A percentile compares a stretch with the other conserved stretches of the same genome.
phyloP scores from a whole-genome alignment of 2,797 vertebrate species.

The Platyrinchus mystaceus region DNA sequence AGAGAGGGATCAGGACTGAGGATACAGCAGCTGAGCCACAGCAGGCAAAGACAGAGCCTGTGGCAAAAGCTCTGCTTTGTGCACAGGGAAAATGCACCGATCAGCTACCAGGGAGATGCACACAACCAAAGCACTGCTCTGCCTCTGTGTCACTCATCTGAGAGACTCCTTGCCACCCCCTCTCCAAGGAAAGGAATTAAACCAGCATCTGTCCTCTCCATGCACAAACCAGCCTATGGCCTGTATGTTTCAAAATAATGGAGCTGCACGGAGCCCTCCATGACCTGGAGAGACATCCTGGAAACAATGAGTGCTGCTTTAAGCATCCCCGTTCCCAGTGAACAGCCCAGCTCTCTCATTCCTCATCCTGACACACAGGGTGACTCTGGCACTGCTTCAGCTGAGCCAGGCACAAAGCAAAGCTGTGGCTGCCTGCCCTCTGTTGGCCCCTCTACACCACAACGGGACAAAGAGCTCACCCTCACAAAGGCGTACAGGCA shows the following conservation, averaged over 20 bases:
- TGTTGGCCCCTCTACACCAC: background rate
- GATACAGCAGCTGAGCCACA: background rate
- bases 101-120: background rate
- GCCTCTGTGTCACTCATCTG: background rate
- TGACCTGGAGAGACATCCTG: background rate
- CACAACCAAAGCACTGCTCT: background rate
- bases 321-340: background rate
- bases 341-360: background rate
- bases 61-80: background rate
- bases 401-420: background rate
- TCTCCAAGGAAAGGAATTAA: background rate
- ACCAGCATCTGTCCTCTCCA: background rate
- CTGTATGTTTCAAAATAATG: background rate
- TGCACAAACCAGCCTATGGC: background rate
- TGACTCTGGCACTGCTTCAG: background rate
- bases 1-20: background rate
- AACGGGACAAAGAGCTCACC: conserved; percentile 70
- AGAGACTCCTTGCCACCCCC: background rate
- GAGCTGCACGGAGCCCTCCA: background rate
- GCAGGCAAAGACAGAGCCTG: background rate
- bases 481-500: conserved; percentile 93
- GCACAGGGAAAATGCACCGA: background rate
- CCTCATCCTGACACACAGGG: background rate
- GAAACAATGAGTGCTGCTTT: background rate
- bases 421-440: background rate